Base-by-base conservation (phyloP, 2,113 vertebrate genomes). In the Euleptes europaea region DNA sequence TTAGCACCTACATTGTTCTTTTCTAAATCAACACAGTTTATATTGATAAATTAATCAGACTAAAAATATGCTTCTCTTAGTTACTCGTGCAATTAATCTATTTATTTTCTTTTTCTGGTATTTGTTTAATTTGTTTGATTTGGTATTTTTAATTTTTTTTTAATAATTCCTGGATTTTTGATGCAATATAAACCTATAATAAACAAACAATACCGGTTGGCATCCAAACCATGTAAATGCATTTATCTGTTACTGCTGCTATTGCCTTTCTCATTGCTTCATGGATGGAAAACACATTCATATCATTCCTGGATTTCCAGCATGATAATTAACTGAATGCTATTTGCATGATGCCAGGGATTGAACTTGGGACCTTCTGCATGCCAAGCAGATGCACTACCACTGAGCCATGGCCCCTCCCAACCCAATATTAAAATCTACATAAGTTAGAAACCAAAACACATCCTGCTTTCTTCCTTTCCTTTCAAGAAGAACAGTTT, bases 271-370 rank as follows among this genome's bases (percentile, higher is more conserved):
- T 40, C 10, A 69, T 71, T 33, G 26, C 49, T 70, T 84, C 19
- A 10, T 49, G 17, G 47, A 77, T 40, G 63, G 78, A 28, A 76
- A 63, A 66, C 28, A 14, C 28, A 33, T 78, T 57, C 49, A 70
- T 28, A 70, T 35, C 47, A 71, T 76, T 14, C 54, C 40, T 54
- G 49, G 35, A 78, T 71, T 78, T 78, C 12, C 15, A 77, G 28
- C 19, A 54, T 12, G 38, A 60, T 38, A 75, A 75, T 83, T 65
- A 74, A 77, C 19, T 40, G 10, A 6, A 77, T 19, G 3, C 73
- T 57, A 57, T 84, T 78, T 84, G 33, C 47, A 84, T 84, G 21
- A 78, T 57, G n/a, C n/a, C n/a, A n/a, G n/a, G n/a, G n/a, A n/a
- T n/a, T n/a, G n/a, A n/a, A n/a, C n/a, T n/a, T n/a, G n/a, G n/a